Base-by-base conservation (phyloP, 2,797 vertebrate genomes). In the Macropodus opercularis region DNA sequence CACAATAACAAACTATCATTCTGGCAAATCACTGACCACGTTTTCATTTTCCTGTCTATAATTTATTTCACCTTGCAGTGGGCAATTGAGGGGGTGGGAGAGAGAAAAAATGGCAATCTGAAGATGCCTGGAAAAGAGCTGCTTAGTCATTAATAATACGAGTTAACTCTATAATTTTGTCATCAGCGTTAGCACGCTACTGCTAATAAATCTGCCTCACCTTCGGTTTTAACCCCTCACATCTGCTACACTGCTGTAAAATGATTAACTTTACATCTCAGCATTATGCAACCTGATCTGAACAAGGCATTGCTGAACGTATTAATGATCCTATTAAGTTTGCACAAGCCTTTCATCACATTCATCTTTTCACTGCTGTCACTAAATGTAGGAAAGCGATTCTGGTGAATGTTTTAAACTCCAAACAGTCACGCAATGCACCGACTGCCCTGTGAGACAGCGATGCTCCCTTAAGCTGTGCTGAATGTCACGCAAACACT, bases 1-100 rank as follows among this genome's bases (percentile, higher is more conserved):
- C 57, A 85, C 82, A 87, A 85, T 85, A 89, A 90, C 82, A 89
- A 90, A 90, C 83, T 79, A 86, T 85, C 84, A 80, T 55, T 68
- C 53, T 29, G 8, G 88, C 82, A 90, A 88, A 91, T 90, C 87
- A 76, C 78, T 76, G 72, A 77, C 63, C 85, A 81, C 57, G 58
- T 69, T 87, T 88, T 87, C 48, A 85, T 86, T 85, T 72, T 65
- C 66, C 57, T 41, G 41, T 75, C 55, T 81, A 55, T 87, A 83
- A 90, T 89, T 86, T 83, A 87, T 88, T 77, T 80, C 64, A 69
- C 49, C 61, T 22, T 21, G 71, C 35, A 6, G 54, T 56, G 52
- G 79, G 67, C 50, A 83, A 82, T 51, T 61, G 74, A 77, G 52
- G 52, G 62, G 72, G 69, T 27, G 65, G 61, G 34, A 35, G 23